Evolutionary conservation across 2,797 vertebrate species (phyloP).

Genomic region (Enteromius treurensis): DNA sequence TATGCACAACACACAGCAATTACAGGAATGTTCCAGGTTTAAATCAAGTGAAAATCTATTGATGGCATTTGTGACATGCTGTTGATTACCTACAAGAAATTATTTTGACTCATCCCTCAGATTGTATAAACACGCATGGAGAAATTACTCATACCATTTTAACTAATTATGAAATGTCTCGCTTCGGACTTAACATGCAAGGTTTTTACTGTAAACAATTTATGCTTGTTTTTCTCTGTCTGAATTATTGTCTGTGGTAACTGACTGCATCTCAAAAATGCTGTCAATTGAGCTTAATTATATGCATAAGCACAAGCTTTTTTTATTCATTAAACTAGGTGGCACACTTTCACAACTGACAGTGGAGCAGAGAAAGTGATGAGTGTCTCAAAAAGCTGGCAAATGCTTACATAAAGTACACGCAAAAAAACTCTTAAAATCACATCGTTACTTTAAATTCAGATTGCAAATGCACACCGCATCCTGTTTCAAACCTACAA

Average conservation of each 20-base stretch:
- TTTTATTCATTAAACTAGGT: neutral
- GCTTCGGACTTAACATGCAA: neutral
- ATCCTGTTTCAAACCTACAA: neutral
- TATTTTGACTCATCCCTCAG: neutral
- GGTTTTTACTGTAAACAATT: neutral
- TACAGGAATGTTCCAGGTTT: slow-evolving; percentile 15
- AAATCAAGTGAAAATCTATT: neutral
- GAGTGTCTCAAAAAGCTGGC: neutral
- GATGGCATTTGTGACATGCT: neutral
- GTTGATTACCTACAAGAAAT: neutral
- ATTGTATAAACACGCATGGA: neutral
- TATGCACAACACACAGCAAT: neutral
- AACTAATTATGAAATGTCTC: neutral
- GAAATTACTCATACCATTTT: neutral
- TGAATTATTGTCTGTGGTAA: neutral
- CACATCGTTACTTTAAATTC: neutral
- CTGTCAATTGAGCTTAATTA: neutral
- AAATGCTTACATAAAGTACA: too few species aligned
- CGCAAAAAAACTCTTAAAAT: neutral
- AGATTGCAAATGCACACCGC: neutral
- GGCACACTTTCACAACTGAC: neutral
- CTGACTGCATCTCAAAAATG: neutral
- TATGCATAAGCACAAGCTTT: neutral
- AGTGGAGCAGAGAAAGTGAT: neutral
- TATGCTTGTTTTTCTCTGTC: neutral